Evolutionary conservation across 1,140 invertebrate species (phyloP).

Genomic region (Drosophila nigrodunni): DNA sequence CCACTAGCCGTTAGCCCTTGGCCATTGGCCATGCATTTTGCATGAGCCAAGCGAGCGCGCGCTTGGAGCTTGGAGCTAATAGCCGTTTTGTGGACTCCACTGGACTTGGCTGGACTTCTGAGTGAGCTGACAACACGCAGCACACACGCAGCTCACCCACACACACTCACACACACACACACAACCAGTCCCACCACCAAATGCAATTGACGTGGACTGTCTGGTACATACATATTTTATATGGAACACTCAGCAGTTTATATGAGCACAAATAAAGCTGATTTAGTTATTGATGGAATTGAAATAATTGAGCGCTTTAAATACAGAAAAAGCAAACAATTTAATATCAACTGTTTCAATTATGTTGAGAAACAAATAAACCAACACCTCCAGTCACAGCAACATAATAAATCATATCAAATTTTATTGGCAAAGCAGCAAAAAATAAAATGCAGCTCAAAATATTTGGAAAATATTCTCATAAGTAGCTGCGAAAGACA

Average conservation of each 20-base stretch:
- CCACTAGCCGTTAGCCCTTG: conserved; percentile 55
- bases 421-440: too few species aligned
- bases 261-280: conserved; percentile 9
- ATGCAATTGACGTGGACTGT: conserved; percentile 39
- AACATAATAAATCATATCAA: too few species aligned
- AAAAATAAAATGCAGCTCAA: too few species aligned
- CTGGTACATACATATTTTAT: conserved; percentile 44
- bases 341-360: not conserved
- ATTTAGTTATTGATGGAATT: conserved; percentile 5
- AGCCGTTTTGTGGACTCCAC: conserved; percentile 73
- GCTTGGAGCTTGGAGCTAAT: conserved; percentile 59
- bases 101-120: conserved; percentile 14
- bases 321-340: not conserved
- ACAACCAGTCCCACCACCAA: not conserved
- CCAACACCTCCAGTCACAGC: too few species aligned
- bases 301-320: not conserved
- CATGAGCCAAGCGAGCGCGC: conserved; percentile 52
- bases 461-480: not conserved
- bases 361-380: too few species aligned
- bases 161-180: too few species aligned
- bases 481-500: not conserved
- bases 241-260: conserved; percentile 14
- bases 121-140: conserved; percentile 48
- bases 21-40: conserved; percentile 71
- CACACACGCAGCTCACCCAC: conserved; percentile 31